Percentiles rank a stretch among this genome's conserved stretches.
These are phyloP conservation scores for Artemia franciscana DNA, from an alignment of 1,140 invertebrate genomes.

Conservation along the genomic window DNA sequence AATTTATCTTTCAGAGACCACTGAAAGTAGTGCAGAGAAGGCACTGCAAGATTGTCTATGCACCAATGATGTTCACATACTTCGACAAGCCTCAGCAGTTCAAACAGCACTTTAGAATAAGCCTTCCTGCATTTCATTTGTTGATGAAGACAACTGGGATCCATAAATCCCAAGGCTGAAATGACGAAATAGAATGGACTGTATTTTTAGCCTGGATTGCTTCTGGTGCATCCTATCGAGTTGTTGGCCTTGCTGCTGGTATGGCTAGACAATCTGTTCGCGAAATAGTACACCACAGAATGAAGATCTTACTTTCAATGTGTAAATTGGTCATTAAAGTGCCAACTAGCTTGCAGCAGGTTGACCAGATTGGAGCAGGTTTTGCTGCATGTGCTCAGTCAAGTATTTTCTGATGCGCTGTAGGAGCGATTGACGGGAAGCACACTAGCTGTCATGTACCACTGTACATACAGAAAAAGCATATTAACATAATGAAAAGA, in stretches of 20 bases:
- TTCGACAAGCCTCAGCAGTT: neutral
- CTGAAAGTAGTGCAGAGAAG: too few relatives aligned
- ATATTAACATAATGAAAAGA: constrained; percentile 5
- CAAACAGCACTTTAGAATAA: neutral
- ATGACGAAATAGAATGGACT: neutral
- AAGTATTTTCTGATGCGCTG: neutral
- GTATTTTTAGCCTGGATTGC: neutral
- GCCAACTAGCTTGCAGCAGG: neutral
- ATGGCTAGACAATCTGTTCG: neutral
- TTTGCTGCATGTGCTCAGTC: neutral
- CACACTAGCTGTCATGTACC: neutral
- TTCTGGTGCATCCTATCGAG: neutral
- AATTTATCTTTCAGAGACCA: too few relatives aligned
- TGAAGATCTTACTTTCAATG: neutral
- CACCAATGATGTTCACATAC: neutral
- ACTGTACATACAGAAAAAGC: neutral
- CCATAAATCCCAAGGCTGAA: neutral
- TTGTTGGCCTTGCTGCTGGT: too few relatives aligned
- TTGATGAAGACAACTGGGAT: neutral
- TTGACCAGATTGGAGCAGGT: neutral
- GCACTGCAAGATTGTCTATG: too few relatives aligned
- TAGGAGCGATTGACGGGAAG: neutral
- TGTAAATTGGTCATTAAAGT: neutral
- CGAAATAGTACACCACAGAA: neutral
- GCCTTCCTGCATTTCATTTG: neutral